Evolutionary conservation across 2,888 invertebrate genomes (phyloP), one percentile per base, ranked within the genome.

Genomic region (Tromatobia lineatoria): DNA sequence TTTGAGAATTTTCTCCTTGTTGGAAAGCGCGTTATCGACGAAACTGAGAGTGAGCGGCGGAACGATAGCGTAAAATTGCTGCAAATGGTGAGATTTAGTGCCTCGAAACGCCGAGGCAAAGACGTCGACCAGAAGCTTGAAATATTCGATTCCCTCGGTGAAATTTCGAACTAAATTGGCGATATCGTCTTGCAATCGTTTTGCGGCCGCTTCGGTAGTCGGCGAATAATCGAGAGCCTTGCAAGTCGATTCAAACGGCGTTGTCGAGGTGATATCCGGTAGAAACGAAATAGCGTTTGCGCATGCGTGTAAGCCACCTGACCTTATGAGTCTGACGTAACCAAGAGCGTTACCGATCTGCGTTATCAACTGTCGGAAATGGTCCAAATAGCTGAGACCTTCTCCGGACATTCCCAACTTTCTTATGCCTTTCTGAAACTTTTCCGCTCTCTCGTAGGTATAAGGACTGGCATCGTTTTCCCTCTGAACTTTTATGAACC

Each of bases 321-420:
- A 98, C 75, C 98, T 95, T 80, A 99, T 97, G 94, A 99, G 96
- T 69, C 99, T 95, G 4, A 99, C 97, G 92, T 99, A 99, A 2
- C 99, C 99, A 95, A 99, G 97, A 0, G 99, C 98, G 94, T 99
- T 99, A 18, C 96, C 99, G 90, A 99, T 98, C 92, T 99, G 98
- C 69, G 98, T 98, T 76, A 99, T 97, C 6, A 99, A 95, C 88
- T 97, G 96, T 54, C 99, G 95, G 93, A 99, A 99, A 89, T 98
- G 96, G 94, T 99, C 99, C 92, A 99, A 95, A 93, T 98, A 99
- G 87, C 98, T 98, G 85, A 96, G 95, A 1, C 98, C 98, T 87
- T 97, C 97, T 52, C 96, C 95, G 69, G 97, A 97, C 73, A 97
- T 93, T 0, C 99, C 99, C 57, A 99, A 94, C 91, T 98, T 97